Evolutionary conservation across 2,797 vertebrate species (phyloP).

Genomic region (Monodelphis domestica): DNA sequence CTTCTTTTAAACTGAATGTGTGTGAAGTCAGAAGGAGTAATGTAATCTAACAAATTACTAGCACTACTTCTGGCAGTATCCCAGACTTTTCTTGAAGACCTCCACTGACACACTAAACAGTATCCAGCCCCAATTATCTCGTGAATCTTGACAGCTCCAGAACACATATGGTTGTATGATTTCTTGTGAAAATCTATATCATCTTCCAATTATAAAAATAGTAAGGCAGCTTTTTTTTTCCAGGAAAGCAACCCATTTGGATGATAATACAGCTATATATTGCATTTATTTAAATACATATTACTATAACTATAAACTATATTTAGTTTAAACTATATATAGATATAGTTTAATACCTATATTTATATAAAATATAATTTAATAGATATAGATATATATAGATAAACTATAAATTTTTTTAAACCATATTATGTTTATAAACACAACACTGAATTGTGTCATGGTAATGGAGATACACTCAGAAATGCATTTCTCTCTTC

Average conservation of each 20-base stretch:
- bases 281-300: constrained; percentile 22
- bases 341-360: no score
- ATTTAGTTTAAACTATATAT: constrained; percentile 20
- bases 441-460: background rate
- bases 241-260: background rate
- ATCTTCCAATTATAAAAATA: constrained; percentile 36
- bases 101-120: background rate
- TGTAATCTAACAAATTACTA: background rate
- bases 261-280: background rate
- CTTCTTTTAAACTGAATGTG: constrained; percentile 11
- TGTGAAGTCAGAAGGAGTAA: constrained; percentile 30
- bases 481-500: no score
- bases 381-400: no score
- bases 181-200: constrained; percentile 39
- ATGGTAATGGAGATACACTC: constrained; percentile 37
- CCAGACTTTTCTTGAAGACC: constrained; percentile 16
- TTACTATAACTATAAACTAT: constrained; percentile 20
- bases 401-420: no score
- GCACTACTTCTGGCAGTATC: background rate
- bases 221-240: constrained; percentile 24
- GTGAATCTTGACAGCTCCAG: constrained; percentile 36
- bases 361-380: no score
- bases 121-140: constrained; percentile 4
- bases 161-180: constrained; percentile 2
- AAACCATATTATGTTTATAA: constrained; percentile 21